Base-by-base conservation (phyloP, 2,888 invertebrate genomes). In the Agonum fuliginosum region DNA sequence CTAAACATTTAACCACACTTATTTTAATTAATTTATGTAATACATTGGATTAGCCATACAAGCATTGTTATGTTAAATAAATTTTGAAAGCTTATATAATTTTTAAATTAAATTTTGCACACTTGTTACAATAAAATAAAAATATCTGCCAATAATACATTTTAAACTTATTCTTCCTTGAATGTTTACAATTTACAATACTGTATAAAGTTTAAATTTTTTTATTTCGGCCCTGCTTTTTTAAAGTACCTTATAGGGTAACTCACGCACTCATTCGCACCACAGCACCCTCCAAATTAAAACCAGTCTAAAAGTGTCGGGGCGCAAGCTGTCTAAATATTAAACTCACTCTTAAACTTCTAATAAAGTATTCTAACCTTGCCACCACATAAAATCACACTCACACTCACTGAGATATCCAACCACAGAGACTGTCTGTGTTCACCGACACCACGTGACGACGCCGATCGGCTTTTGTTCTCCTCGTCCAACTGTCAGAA, bases 261-360 rank as follows among this genome's bases (percentile, higher is more conserved):
- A 17, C 67, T 10, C 41, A 4, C 3, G 5, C 10, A 43, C 43
- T 14, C 43, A 10, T 3, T 43, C 14, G n/a, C 10, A n/a, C n/a
- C n/a, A n/a, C n/a, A n/a, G 19, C 62, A 30, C 67, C 67, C 67
- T 67, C 27, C 19, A 67, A 41, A 67, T 67, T 67, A 67, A 67
- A 24, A 67, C 22, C 19, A 4, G 6, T 41, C 41, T 12, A 41
- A 22, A 41, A 41, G 67, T 67, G 67, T 67, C 41, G 8, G 41
- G n/a, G 17, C 41, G 1, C 37, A 67, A 41, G 67, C 67, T 67
- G 67, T 67, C 67, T 67, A 67, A 67, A 67, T 67, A 67, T 67
- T 67, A 65, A 30, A 58, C 58, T 37, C 65, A 5, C 30, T 54
- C 2, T n/a, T 54, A 54, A 48, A 20, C 54, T 24, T 24, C 24